phyloP scores from a whole-genome alignment of 2,113 vertebrate species.

The Pangasianodon hypophthalmus region DNA sequence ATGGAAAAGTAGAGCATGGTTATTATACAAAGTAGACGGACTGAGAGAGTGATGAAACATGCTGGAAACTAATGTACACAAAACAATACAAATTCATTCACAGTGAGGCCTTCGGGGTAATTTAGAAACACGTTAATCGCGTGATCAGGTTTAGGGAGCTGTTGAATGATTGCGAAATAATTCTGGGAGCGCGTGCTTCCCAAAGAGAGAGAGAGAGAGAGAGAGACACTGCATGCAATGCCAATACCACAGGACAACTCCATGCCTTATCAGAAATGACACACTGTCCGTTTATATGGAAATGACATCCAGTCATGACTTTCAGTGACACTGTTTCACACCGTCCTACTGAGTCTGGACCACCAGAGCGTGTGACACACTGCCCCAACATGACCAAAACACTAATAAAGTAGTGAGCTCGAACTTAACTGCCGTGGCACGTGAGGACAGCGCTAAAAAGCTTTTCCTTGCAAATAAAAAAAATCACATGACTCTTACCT shows the following conservation, averaged over 20 bases:
- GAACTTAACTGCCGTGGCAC: not conserved
- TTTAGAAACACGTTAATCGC: not conserved
- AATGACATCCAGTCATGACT: not conserved
- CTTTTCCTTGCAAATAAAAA: not conserved
- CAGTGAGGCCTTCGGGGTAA: not conserved
- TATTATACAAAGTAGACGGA: not conserved
- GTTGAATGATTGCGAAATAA: not conserved
- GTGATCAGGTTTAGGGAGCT: not conserved
- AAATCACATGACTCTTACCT: conserved; percentile 15
- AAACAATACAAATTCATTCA: not conserved
- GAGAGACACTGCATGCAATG: not conserved
- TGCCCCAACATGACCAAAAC: not conserved
- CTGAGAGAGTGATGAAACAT: conserved; percentile 8
- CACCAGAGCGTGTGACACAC: not conserved
- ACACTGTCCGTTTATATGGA: not conserved
- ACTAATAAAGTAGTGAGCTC: not conserved
- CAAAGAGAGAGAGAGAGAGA: not conserved
- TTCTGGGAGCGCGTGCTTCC: not conserved
- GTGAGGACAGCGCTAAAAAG: not conserved
- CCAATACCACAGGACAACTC: not conserved
- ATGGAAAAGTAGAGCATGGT: conserved; percentile 22
- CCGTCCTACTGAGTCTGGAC: not conserved
- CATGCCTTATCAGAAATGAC: not conserved
- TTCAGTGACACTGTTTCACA: not conserved
- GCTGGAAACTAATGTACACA: conserved; percentile 19